phyloP scores from a whole-genome alignment of 2,888 invertebrate genomes.

The Anticlea derivata region DNA sequence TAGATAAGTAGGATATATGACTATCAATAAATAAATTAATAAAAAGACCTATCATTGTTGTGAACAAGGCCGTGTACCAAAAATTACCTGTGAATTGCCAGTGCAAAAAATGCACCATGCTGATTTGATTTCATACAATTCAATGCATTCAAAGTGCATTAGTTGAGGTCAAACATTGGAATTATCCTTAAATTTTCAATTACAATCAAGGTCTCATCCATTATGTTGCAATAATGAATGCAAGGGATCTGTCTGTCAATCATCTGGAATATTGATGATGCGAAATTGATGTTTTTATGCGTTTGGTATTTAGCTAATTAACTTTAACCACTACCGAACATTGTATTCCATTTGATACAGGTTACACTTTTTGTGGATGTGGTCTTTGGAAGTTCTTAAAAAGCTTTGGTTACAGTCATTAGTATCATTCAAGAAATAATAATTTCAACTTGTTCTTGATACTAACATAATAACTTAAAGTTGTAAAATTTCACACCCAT shows the following conservation, averaged over 20 bases:
- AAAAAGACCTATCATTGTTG: neutral
- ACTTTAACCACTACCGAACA: conserved; percentile 28
- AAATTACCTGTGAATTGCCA: neutral
- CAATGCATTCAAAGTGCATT: conserved; percentile 23
- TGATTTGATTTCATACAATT: conserved; percentile 10
- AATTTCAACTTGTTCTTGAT: too few species aligned
- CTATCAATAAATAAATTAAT: too few species aligned
- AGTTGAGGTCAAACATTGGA: conserved; percentile 10
- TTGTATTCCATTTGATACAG: conserved; percentile 11
- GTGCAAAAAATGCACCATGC: conserved; percentile 18
- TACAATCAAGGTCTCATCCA: conserved; percentile 23
- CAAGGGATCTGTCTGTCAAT: conserved; percentile 34
- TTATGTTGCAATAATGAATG: conserved; percentile 28
- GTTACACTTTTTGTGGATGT: conserved; percentile 2
- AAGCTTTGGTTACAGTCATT: too few species aligned
- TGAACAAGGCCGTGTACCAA: neutral
- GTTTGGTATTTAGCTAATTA: conserved; percentile 16
- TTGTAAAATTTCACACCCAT: too few species aligned
- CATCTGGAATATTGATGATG: conserved; percentile 28
- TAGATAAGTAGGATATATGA: too few species aligned
- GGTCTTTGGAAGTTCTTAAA: neutral
- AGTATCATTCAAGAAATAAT: too few species aligned
- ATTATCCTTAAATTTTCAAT: conserved; percentile 31
- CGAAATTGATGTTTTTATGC: conserved; percentile 24
- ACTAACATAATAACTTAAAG: too few species aligned